These are phyloP conservation scores for Meiosimyza platycephala DNA, from an alignment of 2,888 invertebrate species.

Conservation along the genomic window DNA sequence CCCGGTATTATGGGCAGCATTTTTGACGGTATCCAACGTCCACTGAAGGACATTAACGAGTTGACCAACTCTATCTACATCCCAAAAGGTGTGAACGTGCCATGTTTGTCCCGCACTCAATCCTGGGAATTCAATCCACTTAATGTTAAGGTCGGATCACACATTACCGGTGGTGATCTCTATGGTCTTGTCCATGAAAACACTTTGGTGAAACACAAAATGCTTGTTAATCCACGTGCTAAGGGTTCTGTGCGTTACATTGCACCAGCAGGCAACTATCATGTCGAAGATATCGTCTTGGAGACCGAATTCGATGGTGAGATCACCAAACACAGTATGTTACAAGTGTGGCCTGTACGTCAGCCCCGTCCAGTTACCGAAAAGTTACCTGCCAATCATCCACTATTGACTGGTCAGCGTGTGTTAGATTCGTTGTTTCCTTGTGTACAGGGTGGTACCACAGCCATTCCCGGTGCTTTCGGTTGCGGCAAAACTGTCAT, in stretches of 20 bases:
- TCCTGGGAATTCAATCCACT: slow-evolving; percentile 94
- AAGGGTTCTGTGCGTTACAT: slow-evolving; percentile 97
- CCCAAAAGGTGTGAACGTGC: slow-evolving; percentile 97
- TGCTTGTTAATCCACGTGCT: slow-evolving; percentile 93
- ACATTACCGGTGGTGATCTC: slow-evolving; percentile 98
- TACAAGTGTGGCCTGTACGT: slow-evolving; percentile 99
- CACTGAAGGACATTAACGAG: slow-evolving; percentile 95
- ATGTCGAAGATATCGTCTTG: slow-evolving; percentile 92
- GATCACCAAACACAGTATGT: slow-evolving; percentile 90
- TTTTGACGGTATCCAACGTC: slow-evolving; percentile 99
- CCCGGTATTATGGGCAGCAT: slow-evolving; percentile 99
- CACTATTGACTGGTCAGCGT: slow-evolving; percentile 96
- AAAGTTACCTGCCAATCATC: slow-evolving; percentile 98
- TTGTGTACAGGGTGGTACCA: slow-evolving; percentile 98
- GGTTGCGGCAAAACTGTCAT: slow-evolving; percentile 99
- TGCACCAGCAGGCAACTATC: slow-evolving; percentile 94
- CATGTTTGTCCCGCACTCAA: slow-evolving; percentile 82
- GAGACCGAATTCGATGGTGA: slow-evolving; percentile 99
- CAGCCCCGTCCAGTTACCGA: slow-evolving; percentile 96
- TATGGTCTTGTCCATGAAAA: slow-evolving; percentile 98
- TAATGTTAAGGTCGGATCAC: slow-evolving; percentile 91
- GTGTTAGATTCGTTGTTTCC: slow-evolving; percentile 99
- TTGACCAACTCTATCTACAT: slow-evolving; percentile 97
- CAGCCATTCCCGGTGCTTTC: slow-evolving; percentile 99
- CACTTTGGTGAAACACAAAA: slow-evolving; percentile 95